Evolutionary conservation across 2,113 vertebrate genomes (phyloP).

Genomic region (Ahaetulla prasina): DNA sequence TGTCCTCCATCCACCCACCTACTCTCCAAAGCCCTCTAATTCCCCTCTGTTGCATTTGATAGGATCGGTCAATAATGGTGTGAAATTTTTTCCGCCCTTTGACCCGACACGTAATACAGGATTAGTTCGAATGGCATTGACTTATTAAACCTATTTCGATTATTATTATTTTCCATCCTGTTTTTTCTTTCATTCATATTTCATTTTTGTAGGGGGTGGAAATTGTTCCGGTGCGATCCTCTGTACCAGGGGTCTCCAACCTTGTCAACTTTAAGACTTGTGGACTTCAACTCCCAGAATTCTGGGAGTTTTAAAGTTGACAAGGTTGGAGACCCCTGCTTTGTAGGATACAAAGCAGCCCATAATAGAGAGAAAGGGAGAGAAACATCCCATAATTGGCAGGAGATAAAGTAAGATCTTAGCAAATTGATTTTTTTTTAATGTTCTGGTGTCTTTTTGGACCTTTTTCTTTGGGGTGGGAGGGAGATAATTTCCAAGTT

Average conservation of each 20-base stretch:
- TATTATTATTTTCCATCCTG: conserved; percentile 8
- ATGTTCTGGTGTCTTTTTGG: background rate
- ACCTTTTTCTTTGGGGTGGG: background rate
- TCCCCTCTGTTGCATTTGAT: background rate
- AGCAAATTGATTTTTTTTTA: background rate
- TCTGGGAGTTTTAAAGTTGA: too few relatives aligned
- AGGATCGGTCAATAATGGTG: conserved; percentile 16
- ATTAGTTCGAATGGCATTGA: conserved; percentile 6
- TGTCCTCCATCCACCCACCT: background rate
- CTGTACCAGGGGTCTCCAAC: background rate
- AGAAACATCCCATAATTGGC: background rate
- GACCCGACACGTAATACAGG: conserved; percentile 39
- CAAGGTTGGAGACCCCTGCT: background rate
- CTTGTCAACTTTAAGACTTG: too few relatives aligned
- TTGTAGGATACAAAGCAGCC: conserved; percentile 26
- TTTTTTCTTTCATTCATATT: background rate
- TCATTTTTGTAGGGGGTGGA: conserved; percentile 23
- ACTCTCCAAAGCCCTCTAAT: background rate
- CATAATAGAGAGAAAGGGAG: conserved; percentile 38
- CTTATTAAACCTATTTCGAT: conserved; percentile 33
- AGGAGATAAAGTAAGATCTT: background rate
- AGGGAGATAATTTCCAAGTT: background rate
- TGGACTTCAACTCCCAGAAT: too few relatives aligned
- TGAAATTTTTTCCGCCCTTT: conserved; percentile 41
- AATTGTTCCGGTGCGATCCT: conserved; percentile 47